Percentiles rank a stretch among this genome's conserved stretches.
Evolutionary conservation across 64 coral and sea anemone genomes (phyloP).

Genomic region (Dendronephthya gigantea): DNA sequence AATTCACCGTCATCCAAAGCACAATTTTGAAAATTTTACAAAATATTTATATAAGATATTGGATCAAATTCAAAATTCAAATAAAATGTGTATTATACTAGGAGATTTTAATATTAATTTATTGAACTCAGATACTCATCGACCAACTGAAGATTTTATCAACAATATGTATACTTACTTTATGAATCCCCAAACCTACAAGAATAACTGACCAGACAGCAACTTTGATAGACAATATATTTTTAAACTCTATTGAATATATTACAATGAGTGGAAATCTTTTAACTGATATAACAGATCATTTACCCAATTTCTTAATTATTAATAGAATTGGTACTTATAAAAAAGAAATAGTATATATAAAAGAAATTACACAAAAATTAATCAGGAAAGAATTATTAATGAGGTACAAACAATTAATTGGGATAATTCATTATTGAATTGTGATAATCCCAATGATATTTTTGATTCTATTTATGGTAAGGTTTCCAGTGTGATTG

Average conservation of each 20-base stretch:
- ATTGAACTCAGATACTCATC: too few species aligned
- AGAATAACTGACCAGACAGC: too few species aligned
- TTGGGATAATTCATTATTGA: background rate
- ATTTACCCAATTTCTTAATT: too few species aligned
- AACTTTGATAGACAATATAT: too few species aligned
- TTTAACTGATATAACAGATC: background rate
- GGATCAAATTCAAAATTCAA: background rate
- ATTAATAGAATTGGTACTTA: background rate
- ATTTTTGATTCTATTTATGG: background rate
- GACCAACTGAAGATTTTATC: too few species aligned
- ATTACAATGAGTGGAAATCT: too few species aligned
- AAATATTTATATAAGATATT: background rate
- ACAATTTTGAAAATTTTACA: background rate
- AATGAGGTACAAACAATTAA: background rate
- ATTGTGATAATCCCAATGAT: background rate
- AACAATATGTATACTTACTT: too few species aligned
- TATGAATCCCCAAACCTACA: too few species aligned
- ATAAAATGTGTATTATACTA: background rate
- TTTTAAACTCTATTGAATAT: too few species aligned
- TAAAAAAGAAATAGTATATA: background rate
- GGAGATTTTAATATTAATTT: too few species aligned
- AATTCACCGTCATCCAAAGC: background rate
- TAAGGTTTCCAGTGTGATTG: background rate
- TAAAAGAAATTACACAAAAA: background rate
- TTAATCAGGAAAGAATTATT: background rate